Evolutionary conservation across 2,113 vertebrate species (phyloP), one percentile per base, ranked within the genome.

Genomic region (Spea bombifrons): DNA sequence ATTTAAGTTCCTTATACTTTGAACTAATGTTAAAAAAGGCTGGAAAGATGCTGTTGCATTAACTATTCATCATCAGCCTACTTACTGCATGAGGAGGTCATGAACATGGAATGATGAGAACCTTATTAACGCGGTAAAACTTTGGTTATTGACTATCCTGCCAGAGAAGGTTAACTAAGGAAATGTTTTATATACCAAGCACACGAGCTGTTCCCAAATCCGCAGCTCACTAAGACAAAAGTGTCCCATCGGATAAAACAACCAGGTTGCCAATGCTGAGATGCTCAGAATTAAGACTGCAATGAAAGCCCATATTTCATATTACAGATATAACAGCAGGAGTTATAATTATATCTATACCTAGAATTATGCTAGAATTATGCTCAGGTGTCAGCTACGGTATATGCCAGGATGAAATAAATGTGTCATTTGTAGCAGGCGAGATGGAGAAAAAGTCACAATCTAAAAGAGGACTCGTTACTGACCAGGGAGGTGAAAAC

Each of bases 341-440:
- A 68, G 71, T 68, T 80, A 74, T 80, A 80, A 80, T 80, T 80
- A 80, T 73, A 80, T 68, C 78, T 80, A 80, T 80, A 74, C 78
- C 65, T 74, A 53, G 78, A 67, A 80, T 80, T 74, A 80, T 80
- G 78, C 30, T 30, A 30, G 30, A 30, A 30, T 30, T 30, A 30
- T 30, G 30, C 30, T 30, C 30, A 30, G 30, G 30, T 30, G 30
- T 30, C 30, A 30, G 30, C 30, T 30, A 30, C 30, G 30, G 30
- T 30, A 30, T 30, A 30, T 30, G 30, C 30, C 45, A 49, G 78
- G 64, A 80, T 80, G 65, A 52, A 67, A 64, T 61, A 49, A 66
- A 57, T 8, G 45, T 74, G 71, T 73, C 74, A 80, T 80, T 80
- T 80, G 74, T 80, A 80, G 72, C 63, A 65, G 43, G 71, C 53